These are phyloP conservation scores for Poecilus cupreus DNA, from an alignment of 2,888 invertebrate species.

Conservation along the genomic window DNA sequence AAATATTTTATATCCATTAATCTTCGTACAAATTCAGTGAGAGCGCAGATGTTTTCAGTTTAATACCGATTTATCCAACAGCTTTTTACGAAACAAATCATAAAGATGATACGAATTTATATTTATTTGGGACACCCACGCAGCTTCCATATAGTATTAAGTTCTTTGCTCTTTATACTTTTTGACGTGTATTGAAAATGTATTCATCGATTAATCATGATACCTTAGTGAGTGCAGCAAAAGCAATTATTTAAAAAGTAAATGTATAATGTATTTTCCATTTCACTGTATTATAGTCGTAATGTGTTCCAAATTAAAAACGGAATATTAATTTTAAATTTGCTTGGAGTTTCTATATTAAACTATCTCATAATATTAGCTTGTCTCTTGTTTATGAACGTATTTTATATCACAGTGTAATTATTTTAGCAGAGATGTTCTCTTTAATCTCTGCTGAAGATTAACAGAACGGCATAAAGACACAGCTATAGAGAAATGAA, in stretches of 20 bases:
- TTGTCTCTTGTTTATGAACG: background rate
- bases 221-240: too few relatives aligned
- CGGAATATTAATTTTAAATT: background rate
- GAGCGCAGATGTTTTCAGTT: background rate
- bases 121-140: background rate
- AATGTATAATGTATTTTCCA: too few relatives aligned
- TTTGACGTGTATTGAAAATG: too few relatives aligned
- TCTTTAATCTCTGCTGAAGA: background rate
- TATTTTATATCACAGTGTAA: background rate
- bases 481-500: background rate
- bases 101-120: background rate
- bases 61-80: background rate
- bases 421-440: background rate
- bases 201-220: background rate
- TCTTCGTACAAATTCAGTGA: background rate
- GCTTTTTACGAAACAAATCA: background rate
- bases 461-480: background rate
- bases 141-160: background rate
- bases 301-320: too few relatives aligned
- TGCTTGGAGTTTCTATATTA: too few relatives aligned
- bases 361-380: too few relatives aligned
- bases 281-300: too few relatives aligned
- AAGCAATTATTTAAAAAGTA: too few relatives aligned
- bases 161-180: too few relatives aligned
- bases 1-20: conserved; percentile 9